Evolutionary conservation across 2,888 invertebrate species (phyloP), one percentile per base, ranked within the genome.

Genomic region (Deroplatys truncata): DNA sequence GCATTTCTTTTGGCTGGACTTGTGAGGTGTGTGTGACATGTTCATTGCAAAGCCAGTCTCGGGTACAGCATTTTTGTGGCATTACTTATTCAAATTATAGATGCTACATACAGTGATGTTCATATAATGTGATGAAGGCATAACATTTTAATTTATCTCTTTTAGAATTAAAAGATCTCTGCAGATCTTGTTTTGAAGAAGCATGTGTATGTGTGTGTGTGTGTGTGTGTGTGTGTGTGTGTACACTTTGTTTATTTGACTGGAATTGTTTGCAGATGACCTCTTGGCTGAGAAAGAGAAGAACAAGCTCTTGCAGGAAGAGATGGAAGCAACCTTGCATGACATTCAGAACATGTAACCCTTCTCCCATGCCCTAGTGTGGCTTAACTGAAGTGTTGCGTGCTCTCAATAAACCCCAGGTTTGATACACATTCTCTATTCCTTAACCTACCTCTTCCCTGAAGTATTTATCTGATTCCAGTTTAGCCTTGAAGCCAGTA

Each of bases 301-400:
- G 96, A 98, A 98, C 96, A 98, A 98, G 96, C 95, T 97, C 94
- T 97, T 99, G 94, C 97, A 98, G 95, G 98, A 98, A 94, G 99
- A 99, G 95, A 98, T 99, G 98, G 99, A 99, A 95, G 97, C 98
- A 94, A 98, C 99, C 93, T 97, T 99, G 96, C 98, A 98, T 96
- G 99, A 99, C 96, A 98, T 99, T 95, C 98, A 99, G 96, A 98
- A 98, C 95, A 98, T 99, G 98, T 99, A 98, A 90, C 87, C 87
- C 56, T 72, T 72, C 56, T 86, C 84, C 88, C 85, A 87, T 84
- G 88, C 89, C 90, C 88, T 88, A 82, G 89, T 88, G 89, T 90
- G 90, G 86, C 89, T 83, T 88, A 90, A 88, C 85, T 86, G 86
- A 88, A 88, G 86, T 89, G 89, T 89, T 87, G 89, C 86, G 89